Base-by-base conservation (phyloP, 92 coral and sea anemone species). In the Zoanthus gigantus region DNA sequence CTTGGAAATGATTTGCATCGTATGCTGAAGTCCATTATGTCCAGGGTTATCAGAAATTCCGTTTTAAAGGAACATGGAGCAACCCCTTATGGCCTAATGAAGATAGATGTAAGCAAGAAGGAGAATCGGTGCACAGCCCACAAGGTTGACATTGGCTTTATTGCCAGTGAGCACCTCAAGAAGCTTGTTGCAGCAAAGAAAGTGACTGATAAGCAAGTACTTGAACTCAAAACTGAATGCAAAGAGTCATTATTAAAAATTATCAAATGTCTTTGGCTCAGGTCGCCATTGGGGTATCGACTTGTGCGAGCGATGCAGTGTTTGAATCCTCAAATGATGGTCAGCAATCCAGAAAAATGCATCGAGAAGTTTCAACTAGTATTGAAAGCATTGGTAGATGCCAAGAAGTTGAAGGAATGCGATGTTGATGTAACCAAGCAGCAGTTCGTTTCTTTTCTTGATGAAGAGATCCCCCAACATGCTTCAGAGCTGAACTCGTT, bases 251-350 rank as follows among this genome's bases (percentile, higher is more conserved):
- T 61, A 17, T 84, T 72, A 48, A 71, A 34, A 71, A 42, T 47
- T 72, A 29, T 72, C 34, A 84, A 83, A 57, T 74, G 76, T 14
- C 78, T 84, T 30, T 84, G 63, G 88, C 88, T 83, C 65, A 83
- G 30, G 88, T 83, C 88, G 11, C 88, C 88, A 46, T 83, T 83
- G 79, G 47, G 66, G 23, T 47, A 83, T 71, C 58, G 79, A 30
- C 46, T 78, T 75, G 90, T 53, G 84, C 57, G 86, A 56, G 90
- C 90, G 77, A 37, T 86, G 72, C 83, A 86, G 74, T 75, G 77
- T 77, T 61, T 86, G 90, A 86, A 65, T 86, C 86, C 69, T 78
- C 87, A 86, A 77, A 86, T 77, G 76, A 63, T 86, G 90, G 86
- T 78, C 84, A 77, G 76, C 86, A 77, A 86, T 60, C 84, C 86